These are phyloP conservation scores for Drosophila demipolita DNA, from an alignment of 2,888 invertebrate genomes.

Conservation along the genomic window DNA sequence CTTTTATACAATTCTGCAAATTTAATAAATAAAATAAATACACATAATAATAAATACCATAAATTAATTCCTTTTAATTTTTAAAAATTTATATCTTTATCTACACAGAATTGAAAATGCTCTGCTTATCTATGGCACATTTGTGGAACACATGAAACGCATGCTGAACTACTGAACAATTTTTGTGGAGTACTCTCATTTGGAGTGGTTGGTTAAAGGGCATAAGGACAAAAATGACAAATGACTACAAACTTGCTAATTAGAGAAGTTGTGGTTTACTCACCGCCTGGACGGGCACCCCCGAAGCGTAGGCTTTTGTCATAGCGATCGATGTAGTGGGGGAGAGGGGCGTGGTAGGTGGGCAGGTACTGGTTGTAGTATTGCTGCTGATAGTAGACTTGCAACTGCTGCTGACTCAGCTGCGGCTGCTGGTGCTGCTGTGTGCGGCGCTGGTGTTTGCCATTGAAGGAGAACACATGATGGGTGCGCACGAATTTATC, in stretches of 20 bases:
- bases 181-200: neutral
- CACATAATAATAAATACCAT: neutral
- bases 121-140: neutral
- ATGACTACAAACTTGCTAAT: neutral
- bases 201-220: neutral
- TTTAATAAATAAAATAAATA: neutral
- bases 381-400: constrained; percentile 77
- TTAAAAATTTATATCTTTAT: neutral
- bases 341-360: constrained; percentile 77
- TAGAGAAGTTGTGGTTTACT: constrained; percentile 31
- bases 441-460: constrained; percentile 83
- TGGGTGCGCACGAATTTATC: constrained; percentile 84
- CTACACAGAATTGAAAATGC: neutral
- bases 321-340: constrained; percentile 82
- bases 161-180: neutral
- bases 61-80: neutral
- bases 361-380: constrained; percentile 77
- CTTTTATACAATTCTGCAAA: neutral
- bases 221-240: neutral
- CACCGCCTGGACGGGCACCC: constrained; percentile 73
- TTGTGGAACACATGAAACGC: neutral
- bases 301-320: constrained; percentile 83
- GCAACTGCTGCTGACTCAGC: constrained; percentile 75
- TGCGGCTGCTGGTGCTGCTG: constrained; percentile 82
- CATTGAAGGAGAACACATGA: constrained; percentile 82